Percentiles rank a stretch among this genome's conserved stretches.
Conservation (phyloP, 2,888 invertebrate species). For the Esperia sulphurella region DNA sequence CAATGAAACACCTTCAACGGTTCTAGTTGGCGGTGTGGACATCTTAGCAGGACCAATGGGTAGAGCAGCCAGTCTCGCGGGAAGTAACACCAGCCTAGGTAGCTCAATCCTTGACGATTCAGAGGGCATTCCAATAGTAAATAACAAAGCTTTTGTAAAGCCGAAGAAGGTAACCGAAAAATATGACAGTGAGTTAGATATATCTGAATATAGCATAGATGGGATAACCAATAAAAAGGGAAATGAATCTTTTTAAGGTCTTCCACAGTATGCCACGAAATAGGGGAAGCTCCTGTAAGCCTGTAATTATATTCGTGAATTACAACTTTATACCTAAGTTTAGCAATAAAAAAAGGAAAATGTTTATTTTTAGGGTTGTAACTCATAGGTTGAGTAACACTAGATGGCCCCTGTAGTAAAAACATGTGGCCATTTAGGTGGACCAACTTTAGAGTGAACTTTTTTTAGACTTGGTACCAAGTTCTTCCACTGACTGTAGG, state of each 20-base stretch:
- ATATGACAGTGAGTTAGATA: conserved; percentile 66
- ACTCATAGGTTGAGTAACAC: no score
- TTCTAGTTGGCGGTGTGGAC: conserved; percentile 57
- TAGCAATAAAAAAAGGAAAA: no score
- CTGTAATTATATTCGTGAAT: no score
- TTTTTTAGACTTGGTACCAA: no score
- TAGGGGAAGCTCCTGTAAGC: no score
- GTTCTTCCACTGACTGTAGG: no score
- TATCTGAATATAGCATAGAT: conserved; percentile 66
- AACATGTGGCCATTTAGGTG: no score
- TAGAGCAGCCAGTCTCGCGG: conserved; percentile 50
- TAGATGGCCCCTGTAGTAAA: no score
- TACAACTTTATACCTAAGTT: no score
- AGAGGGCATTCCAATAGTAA: conserved; percentile 38
- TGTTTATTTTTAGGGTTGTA: no score
- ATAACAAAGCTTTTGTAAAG: conserved; percentile 45
- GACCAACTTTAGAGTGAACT: no score
- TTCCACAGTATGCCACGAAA: no score
- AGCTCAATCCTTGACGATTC: conserved; percentile 70
- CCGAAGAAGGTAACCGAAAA: conserved; percentile 44
- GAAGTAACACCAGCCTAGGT: conserved; percentile 70
- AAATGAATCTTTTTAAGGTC: conserved; percentile 36
- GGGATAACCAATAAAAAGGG: conserved; percentile 39
- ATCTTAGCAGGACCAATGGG: conserved; percentile 42
- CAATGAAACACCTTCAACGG: conserved; percentile 49